Evolutionary conservation across 1,140 invertebrate species (phyloP).

Genomic region (Probaryconus sp.): DNA sequence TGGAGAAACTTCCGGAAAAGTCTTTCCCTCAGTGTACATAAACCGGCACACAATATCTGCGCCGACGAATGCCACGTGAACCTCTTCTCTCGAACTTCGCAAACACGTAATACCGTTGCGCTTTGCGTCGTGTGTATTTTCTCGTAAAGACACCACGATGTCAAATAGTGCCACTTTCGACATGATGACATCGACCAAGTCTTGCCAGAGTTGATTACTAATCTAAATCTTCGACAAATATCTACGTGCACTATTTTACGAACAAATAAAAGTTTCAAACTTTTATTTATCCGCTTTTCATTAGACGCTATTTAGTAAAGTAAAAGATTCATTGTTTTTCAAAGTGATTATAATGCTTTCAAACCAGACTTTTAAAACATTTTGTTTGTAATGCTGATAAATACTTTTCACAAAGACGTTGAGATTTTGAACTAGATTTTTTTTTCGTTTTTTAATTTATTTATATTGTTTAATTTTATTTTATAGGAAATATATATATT

Average conservation of each 20-base stretch:
- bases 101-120: conserved; percentile 40
- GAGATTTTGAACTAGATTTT: too few species aligned
- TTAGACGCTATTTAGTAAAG: not conserved
- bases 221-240: conserved; percentile 36
- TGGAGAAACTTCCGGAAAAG: conserved; percentile 49
- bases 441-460: too few species aligned
- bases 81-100: conserved; percentile 36
- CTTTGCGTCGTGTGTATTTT: conserved; percentile 44
- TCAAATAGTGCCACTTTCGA: conserved; percentile 27
- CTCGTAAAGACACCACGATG: conserved; percentile 24
- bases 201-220: conserved; percentile 32
- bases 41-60: conserved; percentile 51
- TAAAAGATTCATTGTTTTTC: too few species aligned
- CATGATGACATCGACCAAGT: conserved; percentile 13
- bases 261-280: conserved; percentile 6
- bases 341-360: too few species aligned
- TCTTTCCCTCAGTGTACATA: conserved; percentile 49
- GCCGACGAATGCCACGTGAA: conserved; percentile 29
- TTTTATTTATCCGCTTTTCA: conserved; percentile 1
- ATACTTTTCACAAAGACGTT: too few species aligned
- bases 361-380: too few species aligned
- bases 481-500: too few species aligned
- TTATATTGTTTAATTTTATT: too few species aligned
- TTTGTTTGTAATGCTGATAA: too few species aligned
- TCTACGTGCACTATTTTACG: not conserved